Conservation (phyloP, 2,888 invertebrate genomes). For the Bruchidius siliquastri region DNA sequence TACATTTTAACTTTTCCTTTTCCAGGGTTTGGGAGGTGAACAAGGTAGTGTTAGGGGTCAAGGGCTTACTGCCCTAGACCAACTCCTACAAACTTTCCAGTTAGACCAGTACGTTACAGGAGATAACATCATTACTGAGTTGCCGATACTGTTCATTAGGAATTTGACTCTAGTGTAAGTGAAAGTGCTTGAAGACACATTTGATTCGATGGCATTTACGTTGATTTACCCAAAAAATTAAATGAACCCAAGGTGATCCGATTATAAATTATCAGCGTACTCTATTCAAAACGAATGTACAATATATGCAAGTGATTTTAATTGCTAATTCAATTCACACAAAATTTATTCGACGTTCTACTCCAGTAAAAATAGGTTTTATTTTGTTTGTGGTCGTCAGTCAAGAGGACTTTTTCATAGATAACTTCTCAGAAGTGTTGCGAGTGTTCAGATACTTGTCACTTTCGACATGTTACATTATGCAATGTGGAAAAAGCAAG, state of each 20-base stretch:
- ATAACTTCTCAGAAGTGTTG: too few relatives aligned
- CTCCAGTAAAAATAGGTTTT: neutral
- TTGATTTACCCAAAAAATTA: too few relatives aligned
- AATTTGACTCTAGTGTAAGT: constrained; percentile 44
- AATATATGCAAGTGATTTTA: neutral
- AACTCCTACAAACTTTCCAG: constrained; percentile 41
- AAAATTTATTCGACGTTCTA: neutral
- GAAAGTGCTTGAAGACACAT: neutral
- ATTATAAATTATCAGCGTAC: neutral
- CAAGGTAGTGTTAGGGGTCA: neutral
- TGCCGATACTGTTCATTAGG: constrained; percentile 43
- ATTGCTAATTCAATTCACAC: neutral
- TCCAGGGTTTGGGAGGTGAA: neutral
- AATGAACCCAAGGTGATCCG: too few relatives aligned
- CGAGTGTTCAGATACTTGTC: too few relatives aligned
- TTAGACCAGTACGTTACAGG: constrained; percentile 44
- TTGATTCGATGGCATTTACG: neutral
- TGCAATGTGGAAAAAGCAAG: too few relatives aligned
- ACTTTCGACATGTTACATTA: too few relatives aligned
- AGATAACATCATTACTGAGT: constrained; percentile 46
- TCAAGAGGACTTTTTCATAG: too few relatives aligned
- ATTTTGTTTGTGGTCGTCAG: neutral
- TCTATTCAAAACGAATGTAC: neutral
- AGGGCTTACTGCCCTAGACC: constrained; percentile 43
- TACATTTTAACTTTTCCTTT: too few relatives aligned